A percentile compares a stretch with the other conserved stretches of the same genome.
These are phyloP conservation scores for Struthio camelus DNA, from an alignment of 2,113 vertebrate genomes.

Conservation along the genomic window DNA sequence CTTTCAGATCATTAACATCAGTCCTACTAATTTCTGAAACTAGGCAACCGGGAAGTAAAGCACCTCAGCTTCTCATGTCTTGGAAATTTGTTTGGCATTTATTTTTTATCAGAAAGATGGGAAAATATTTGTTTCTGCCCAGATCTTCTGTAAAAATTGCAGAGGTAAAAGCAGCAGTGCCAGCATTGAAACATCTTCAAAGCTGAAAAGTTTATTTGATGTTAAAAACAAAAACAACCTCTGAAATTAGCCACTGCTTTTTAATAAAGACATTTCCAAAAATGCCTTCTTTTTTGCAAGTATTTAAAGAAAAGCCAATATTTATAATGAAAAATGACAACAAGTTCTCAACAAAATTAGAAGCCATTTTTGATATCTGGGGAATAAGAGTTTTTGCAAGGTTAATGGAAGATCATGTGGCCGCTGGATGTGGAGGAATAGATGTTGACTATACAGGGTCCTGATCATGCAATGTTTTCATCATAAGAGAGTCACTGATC, in stretches of 20 bases:
- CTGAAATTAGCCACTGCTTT: slow-evolving; percentile 10
- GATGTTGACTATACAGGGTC: not conserved
- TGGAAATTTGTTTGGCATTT: slow-evolving; percentile 7
- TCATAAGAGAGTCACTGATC: not conserved
- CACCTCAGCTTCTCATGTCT: not conserved
- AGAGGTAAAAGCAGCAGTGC: slow-evolving; percentile 21
- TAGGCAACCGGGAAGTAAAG: not conserved
- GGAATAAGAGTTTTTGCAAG: not conserved
- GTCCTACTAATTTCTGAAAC: not conserved
- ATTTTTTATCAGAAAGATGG: slow-evolving; percentile 34
- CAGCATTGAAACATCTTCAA: slow-evolving; percentile 37
- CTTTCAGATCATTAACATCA: not conserved
- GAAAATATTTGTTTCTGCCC: slow-evolving; percentile 51
- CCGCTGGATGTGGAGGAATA: not conserved
- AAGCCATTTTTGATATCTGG: not conserved
- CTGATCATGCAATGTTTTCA: not conserved
- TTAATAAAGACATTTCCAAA: not conserved
- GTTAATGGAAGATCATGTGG: not conserved
- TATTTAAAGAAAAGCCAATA: not conserved
- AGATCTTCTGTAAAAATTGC: slow-evolving; percentile 25
- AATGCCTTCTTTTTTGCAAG: not conserved
- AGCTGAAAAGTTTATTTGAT: slow-evolving; percentile 32
- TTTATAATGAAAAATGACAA: not conserved
- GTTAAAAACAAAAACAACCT: not conserved
- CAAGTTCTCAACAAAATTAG: not conserved